Conservation (phyloP, 2,888 invertebrate genomes). For the Hipparchia semele region DNA sequence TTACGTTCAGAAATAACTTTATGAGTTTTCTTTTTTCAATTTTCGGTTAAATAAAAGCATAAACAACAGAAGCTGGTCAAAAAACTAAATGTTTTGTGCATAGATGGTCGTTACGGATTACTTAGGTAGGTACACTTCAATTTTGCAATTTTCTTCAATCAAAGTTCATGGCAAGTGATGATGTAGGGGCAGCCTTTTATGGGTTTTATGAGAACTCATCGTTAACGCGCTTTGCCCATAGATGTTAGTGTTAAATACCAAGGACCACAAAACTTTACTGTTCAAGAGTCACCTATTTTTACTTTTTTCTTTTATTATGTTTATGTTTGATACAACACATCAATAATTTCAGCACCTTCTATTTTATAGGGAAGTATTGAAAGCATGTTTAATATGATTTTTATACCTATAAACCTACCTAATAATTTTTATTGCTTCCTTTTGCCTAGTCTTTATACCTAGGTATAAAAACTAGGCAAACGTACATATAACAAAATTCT, state of each 20-base stretch:
- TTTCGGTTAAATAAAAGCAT: too few relatives aligned
- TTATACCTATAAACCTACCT: not conserved
- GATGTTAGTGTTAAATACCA: not conserved
- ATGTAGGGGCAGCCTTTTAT: not conserved
- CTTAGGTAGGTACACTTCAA: not conserved
- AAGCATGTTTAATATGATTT: not conserved
- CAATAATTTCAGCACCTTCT: too few relatives aligned
- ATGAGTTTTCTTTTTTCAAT: too few relatives aligned
- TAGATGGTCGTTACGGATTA: too few relatives aligned
- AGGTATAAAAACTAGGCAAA: too few relatives aligned
- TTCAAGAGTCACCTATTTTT: not conserved
- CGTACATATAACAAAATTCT: not conserved
- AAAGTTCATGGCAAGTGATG: not conserved
- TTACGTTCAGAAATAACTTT: too few relatives aligned
- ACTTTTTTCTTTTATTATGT: too few relatives aligned
- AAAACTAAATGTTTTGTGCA: too few relatives aligned
- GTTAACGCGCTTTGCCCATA: not conserved
- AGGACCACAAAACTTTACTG: not conserved
- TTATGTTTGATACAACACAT: too few relatives aligned
- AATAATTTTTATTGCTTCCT: not conserved
- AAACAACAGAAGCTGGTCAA: too few relatives aligned
- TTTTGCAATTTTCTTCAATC: not conserved
- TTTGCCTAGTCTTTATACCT: not conserved
- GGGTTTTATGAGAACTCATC: not conserved
- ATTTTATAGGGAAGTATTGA: not conserved